Evolutionary conservation across 2,113 vertebrate genomes (phyloP).

Genomic region (Galemys pyrenaicus): DNA sequence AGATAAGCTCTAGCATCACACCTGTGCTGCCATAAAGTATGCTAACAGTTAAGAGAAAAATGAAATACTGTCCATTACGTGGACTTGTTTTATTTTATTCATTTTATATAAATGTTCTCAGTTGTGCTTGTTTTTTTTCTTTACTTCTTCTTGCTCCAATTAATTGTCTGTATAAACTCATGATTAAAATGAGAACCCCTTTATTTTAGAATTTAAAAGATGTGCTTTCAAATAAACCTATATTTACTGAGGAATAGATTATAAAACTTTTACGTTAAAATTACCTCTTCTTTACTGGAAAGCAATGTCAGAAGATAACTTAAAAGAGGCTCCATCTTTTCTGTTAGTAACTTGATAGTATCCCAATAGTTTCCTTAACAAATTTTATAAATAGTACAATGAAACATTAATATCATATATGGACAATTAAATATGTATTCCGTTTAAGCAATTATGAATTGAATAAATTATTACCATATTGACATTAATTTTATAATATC

Average conservation of each 20-base stretch:
- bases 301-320: background rate
- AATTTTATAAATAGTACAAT: slow-evolving; percentile 21
- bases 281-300: background rate
- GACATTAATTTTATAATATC: background rate
- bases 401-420: background rate
- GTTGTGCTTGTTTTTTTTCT: background rate
- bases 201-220: background rate
- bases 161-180: background rate
- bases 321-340: background rate
- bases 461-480: background rate
- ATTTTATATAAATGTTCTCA: too few relatives aligned
- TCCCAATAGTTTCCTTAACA: background rate
- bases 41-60: background rate
- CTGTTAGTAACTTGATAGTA: background rate
- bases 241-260: background rate
- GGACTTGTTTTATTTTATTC: background rate
- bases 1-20: background rate
- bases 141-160: background rate
- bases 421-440: background rate
- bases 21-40: slow-evolving; percentile 35
- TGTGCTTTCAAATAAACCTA: background rate
- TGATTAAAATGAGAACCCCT: background rate
- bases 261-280: background rate
- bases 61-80: background rate
- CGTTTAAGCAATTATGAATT: slow-evolving; percentile 12